Evolutionary conservation across 2,113 vertebrate species (phyloP).

Genomic region (Cynocephalus volans): DNA sequence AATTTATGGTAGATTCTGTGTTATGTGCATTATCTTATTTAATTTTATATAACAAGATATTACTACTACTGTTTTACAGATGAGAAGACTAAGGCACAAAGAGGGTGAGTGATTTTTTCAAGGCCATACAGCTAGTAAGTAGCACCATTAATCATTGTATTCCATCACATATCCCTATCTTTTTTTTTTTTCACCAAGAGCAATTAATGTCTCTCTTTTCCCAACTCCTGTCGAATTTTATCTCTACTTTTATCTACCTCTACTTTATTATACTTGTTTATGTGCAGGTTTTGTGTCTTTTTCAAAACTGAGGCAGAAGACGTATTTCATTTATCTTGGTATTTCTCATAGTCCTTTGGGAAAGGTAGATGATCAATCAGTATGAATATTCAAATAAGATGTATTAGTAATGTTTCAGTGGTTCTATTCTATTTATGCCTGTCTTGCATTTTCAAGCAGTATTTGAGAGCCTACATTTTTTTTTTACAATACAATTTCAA

Average conservation of each 20-base stretch:
- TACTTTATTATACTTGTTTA: neutral
- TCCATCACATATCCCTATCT: neutral
- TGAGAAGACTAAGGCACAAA: neutral
- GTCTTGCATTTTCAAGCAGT: neutral
- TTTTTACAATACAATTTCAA: neutral
- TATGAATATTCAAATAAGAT: neutral
- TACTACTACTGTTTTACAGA: neutral
- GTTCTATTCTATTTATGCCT: neutral
- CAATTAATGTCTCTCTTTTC: neutral
- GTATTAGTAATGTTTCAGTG: neutral
- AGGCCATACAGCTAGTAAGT: neutral
- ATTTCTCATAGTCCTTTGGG: neutral
- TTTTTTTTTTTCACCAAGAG: neutral
- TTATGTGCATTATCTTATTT: neutral
- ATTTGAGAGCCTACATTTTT: neutral
- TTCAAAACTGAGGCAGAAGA: neutral
- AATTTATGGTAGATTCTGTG: neutral
- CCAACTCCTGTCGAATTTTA: neutral
- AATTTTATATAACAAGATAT: neutral
- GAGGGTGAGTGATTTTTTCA: neutral
- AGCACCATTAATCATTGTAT: neutral
- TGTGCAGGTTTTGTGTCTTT: neutral
- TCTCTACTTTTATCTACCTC: neutral
- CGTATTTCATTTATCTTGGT: conserved; percentile 18
- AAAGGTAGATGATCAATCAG: neutral